Conservation (phyloP, 2,888 invertebrate genomes). For the Chaetoderma sp. region DNA sequence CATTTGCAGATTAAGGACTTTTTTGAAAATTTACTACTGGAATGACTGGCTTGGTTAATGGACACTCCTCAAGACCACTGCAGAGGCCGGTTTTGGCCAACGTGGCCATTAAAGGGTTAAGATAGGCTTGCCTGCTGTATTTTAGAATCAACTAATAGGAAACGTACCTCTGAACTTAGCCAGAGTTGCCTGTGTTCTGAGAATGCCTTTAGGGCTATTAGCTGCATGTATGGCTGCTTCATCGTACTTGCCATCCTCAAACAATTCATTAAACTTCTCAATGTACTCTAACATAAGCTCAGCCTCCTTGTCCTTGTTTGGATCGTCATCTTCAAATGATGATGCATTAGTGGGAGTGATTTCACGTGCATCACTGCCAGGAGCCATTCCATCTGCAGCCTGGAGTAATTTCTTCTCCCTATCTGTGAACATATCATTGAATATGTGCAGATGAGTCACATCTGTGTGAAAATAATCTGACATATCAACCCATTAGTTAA, state of each 20-base stretch:
- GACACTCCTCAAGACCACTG: too few relatives aligned
- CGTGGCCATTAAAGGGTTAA: too few relatives aligned
- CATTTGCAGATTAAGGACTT: too few relatives aligned
- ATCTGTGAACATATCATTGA: too few relatives aligned
- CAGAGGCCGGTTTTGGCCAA: too few relatives aligned
- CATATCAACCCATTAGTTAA: too few relatives aligned
- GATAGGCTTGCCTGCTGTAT: neutral
- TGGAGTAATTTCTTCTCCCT: too few relatives aligned
- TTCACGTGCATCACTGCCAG: neutral
- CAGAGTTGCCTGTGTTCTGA: slow-evolving; percentile 66
- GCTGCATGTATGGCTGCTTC: slow-evolving; percentile 68
- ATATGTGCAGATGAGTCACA: too few relatives aligned
- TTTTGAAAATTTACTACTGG: too few relatives aligned
- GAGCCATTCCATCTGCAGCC: neutral
- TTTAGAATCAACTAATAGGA: neutral
- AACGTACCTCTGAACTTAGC: slow-evolving; percentile 63
- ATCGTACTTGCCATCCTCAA: slow-evolving; percentile 64
- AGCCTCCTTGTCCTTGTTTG: slow-evolving; percentile 67
- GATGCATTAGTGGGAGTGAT: neutral
- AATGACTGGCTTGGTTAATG: too few relatives aligned
- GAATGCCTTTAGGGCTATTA: slow-evolving; percentile 68
- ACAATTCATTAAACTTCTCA: slow-evolving; percentile 68
- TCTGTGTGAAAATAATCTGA: too few relatives aligned
- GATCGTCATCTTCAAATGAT: slow-evolving; percentile 65
- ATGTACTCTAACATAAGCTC: slow-evolving; percentile 69